Evolutionary conservation across 1,140 invertebrate species (phyloP).

Genomic region (Brachionus asplanchnoidis): DNA sequence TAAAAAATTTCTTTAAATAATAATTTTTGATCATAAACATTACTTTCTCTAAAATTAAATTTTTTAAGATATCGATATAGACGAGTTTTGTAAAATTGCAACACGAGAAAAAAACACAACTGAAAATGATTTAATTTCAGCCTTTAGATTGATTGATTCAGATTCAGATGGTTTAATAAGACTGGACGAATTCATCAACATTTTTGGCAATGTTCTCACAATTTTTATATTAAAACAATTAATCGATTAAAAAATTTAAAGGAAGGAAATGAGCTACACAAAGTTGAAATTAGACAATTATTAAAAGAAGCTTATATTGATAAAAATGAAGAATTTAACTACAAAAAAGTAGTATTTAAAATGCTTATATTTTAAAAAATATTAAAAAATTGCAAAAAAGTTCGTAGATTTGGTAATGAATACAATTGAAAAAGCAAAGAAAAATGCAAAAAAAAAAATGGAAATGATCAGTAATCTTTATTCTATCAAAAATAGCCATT

Average conservation of each 20-base stretch:
- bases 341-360: background rate
- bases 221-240: no score
- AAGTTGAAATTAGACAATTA: background rate
- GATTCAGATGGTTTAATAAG: background rate
- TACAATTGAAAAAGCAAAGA: background rate
- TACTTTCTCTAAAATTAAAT: background rate
- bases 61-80: background rate
- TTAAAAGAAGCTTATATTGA: background rate
- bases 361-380: background rate
- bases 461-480: background rate
- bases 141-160: constrained; percentile 27
- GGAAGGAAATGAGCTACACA: background rate
- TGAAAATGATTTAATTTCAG: background rate
- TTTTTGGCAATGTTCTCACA: background rate
- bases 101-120: background rate
- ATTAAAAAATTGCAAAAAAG: background rate
- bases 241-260: background rate
- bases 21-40: no score
- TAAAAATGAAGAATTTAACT: background rate
- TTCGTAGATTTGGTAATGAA: background rate
- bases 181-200: background rate
- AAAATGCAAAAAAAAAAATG: background rate
- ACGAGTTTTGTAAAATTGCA: constrained; percentile 1
- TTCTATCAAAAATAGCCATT: background rate
- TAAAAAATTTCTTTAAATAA: no score